Base-by-base conservation (phyloP, 2,113 vertebrate genomes). In the Scalopus aquaticus region DNA sequence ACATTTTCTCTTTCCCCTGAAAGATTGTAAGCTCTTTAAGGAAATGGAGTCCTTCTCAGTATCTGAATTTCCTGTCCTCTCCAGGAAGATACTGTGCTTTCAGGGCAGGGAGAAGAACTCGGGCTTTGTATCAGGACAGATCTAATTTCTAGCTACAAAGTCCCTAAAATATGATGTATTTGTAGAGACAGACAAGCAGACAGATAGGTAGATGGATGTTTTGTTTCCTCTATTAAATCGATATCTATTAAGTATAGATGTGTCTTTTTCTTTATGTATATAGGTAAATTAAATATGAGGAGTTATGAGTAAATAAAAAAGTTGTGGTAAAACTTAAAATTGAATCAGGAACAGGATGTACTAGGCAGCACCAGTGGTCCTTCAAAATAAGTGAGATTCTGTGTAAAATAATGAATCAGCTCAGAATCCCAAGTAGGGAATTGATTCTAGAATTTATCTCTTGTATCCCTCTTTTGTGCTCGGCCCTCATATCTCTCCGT, bases 221-320 rank as follows among this genome's bases (percentile, higher is more conserved):
- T 42, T 58, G 10, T 26, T 96, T 93, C 8, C 30, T 10, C 26
- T 73, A 8, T 82, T 70, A 80, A 42, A 19, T 80, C 24, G 2
- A 35, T 46, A 74, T 46, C 9, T 80, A 30, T 51, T 87, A 78
- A 82, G 1, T 11, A 26, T 17, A 79, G 17, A 88, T 24, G 20
- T 5, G 22, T 11, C 74, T 22, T 82, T 93, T 65, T 70, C 24
- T 67, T 80, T 74, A 78, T 39, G 16, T 90, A 1, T 42, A 26
- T 32, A 80, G 22, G 11, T 84, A 87, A 86, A 64, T 79, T 79
- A 20, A 22, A 79, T 78, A 82, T 0, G 73, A 22, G 49, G 67
- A 83, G 5, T 56, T 93, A 64, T 30, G 39, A 86, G 9, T 80
- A 49, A 79, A 90, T 82, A 2, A 82, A 67, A 94, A 89, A 86